Evolutionary conservation across 2,797 vertebrate species (phyloP), one percentile per base, ranked within the genome.

Genomic region (Sebastiscus tertius): DNA sequence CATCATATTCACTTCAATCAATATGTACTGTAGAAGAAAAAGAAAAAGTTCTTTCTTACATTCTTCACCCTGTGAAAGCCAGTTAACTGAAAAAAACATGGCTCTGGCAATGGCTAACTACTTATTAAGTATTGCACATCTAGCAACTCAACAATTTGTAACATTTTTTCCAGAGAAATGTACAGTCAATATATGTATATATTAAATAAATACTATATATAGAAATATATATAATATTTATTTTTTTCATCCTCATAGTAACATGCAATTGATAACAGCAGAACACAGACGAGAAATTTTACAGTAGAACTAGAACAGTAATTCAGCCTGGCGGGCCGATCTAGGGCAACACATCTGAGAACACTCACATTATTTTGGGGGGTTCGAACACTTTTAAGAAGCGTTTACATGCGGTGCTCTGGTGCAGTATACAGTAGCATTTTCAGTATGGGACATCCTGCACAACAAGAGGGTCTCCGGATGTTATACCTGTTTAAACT

Each of bases 201-300:
- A 93, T 94, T 92, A 93, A 94, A 93, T 94, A 94, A 94, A 94
- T 93, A 93, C 87, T 94, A 94, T 94, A 92, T 94, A 94, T 93
- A 92, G 86, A 93, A 84, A 89, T 92, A 89, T 92, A 91, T 93
- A 91, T 94, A 92, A 93, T 93, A 94, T 94, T 93, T 93, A 93
- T 92, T 92, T 86, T 60, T 39, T 39, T 39, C 7, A 83, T 89
- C 84, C 34, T 92, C 77, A 90, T 86, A 89, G 82, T 89, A 93
- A 95, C 96, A 96, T 96, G 96, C 96, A 95, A 77, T 92, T 89
- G 83, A 93, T 92, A 93, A 95, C 93, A 94, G 93, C 93, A 91
- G 95, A 95, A 83, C 95, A 96, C 95, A 94, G 91, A 96, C 93
- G 65, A 90, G 84, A 83, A 87, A 72, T 84, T 86, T 94, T 92